A percentile compares a stretch with the other conserved stretches of the same genome.
phyloP scores from a whole-genome alignment of 2,888 invertebrate genomes.

The Plagodis dolabraria region DNA sequence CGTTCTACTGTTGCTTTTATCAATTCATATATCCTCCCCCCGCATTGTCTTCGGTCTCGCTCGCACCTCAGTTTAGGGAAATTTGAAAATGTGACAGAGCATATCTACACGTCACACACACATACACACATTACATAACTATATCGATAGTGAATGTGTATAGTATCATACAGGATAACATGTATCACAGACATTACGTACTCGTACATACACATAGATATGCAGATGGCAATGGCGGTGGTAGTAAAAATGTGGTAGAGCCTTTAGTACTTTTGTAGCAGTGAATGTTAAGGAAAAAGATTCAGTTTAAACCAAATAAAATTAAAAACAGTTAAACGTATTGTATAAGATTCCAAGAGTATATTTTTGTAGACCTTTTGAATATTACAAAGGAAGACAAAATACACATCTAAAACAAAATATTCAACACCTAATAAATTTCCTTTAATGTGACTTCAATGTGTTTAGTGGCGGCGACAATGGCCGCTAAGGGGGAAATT shows the following conservation, averaged over 20 bases:
- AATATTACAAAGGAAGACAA: no score
- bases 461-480: constrained; percentile 36
- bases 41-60: constrained; percentile 59
- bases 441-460: constrained; percentile 42
- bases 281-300: constrained; percentile 32
- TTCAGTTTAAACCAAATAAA: neutral
- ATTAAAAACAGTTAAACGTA: no score
- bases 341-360: no score
- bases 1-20: constrained; percentile 82
- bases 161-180: constrained; percentile 39
- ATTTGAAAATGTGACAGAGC: constrained; percentile 62
- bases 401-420: no score
- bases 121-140: constrained; percentile 52
- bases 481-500: constrained; percentile 24
- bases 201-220: constrained; percentile 10
- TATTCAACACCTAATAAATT: constrained; percentile 38
- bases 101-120: constrained; percentile 48
- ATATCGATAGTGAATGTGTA: constrained; percentile 50
- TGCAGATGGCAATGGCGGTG: constrained; percentile 35
- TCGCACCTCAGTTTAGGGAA: constrained; percentile 51
- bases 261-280: constrained; percentile 27
- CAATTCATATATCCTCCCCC: constrained; percentile 75
- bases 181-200: constrained; percentile 53
- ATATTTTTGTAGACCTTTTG: no score
- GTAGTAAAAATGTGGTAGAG: constrained; percentile 26